These are phyloP conservation scores for Prunella strophiata DNA, from an alignment of 2,797 vertebrate species.

Conservation along the genomic window DNA sequence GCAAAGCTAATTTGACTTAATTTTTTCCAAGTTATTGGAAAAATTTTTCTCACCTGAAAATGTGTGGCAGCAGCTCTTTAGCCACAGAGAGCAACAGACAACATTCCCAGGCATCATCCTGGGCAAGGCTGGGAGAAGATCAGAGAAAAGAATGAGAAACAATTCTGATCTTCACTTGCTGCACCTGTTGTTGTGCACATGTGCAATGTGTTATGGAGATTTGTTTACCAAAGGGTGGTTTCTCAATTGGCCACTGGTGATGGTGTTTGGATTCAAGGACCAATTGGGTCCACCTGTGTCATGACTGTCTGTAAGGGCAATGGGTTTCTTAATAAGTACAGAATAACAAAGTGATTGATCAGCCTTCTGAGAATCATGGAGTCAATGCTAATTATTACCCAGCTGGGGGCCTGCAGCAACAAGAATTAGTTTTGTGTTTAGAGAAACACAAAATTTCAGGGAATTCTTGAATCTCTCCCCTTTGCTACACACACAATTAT, in stretches of 20 bases:
- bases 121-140: not conserved
- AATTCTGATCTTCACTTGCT: not conserved
- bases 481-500: not conserved
- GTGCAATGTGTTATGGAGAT: not conserved
- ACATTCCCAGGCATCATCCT: rapidly evolving
- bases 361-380: not conserved
- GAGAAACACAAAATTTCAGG: not conserved
- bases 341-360: not conserved
- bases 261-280: not conserved
- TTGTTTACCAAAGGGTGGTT: not conserved
- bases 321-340: not conserved
- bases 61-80: not conserved
- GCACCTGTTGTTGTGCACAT: not conserved
- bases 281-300: not conserved
- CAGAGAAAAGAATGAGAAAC: not conserved
- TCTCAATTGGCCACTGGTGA: not conserved
- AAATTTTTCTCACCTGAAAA: not conserved
- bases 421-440: not conserved
- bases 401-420: not conserved
- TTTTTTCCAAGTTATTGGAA: not conserved
- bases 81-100: not conserved
- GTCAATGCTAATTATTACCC: not conserved
- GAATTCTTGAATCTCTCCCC: not conserved
- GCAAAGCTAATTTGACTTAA: not conserved
- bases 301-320: rapidly evolving